Evolutionary conservation across 2,797 vertebrate species (phyloP).

Genomic region (Staurois parvus): DNA sequence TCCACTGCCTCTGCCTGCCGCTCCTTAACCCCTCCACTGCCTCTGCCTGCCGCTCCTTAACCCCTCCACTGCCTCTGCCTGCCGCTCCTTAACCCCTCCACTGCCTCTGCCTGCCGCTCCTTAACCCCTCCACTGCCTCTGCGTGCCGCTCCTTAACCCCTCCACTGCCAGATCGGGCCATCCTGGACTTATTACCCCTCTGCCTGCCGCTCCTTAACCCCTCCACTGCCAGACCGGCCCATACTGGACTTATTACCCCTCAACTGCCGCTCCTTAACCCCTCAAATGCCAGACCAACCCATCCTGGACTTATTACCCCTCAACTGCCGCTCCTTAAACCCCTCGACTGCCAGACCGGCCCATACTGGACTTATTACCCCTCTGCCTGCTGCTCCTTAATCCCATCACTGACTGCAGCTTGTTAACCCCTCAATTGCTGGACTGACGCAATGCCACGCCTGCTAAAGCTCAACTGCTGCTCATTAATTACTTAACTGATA

Average conservation of each 20-base stretch:
- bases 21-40: background rate
- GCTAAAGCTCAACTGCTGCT: background rate
- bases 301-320: no score
- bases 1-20: background rate
- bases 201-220: background rate
- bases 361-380: no score
- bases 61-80: background rate
- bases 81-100: background rate
- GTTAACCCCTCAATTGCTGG: background rate
- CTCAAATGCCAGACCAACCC: background rate
- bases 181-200: no score
- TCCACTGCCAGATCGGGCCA: background rate
- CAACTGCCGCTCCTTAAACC: background rate
- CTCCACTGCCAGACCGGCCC: background rate
- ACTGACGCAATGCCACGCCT: no score
- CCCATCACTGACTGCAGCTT: no score
- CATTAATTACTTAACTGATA: background rate
- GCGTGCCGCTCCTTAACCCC: background rate
- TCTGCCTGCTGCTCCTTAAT: background rate
- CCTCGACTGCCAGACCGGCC: background rate
- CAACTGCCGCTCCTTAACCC: background rate
- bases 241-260: no score
- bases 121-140: background rate
- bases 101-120: background rate
- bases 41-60: background rate